Percentiles rank a stretch among this genome's conserved stretches.
Evolutionary conservation across 2,888 invertebrate species (phyloP).

Genomic region (Synanthedon myopaeformis): DNA sequence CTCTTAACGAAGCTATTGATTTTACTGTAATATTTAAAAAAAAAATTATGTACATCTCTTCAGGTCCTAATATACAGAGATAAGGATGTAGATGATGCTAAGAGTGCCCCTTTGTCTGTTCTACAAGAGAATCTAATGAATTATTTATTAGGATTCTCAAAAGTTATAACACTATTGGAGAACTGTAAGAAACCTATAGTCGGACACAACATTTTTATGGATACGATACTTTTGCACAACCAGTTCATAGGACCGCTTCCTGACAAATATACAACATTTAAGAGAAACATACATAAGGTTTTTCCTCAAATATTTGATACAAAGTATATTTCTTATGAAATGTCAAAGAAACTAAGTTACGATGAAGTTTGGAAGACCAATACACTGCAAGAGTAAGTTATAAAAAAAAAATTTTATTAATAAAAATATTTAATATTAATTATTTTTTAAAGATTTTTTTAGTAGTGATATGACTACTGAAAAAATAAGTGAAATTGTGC

Average conservation of each 20-base stretch:
- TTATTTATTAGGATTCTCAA: conserved; percentile 74
- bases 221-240: conserved; percentile 76
- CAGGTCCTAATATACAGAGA: conserved; percentile 54
- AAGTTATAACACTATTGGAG: conserved; percentile 72
- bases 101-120: conserved; percentile 32
- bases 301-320: conserved; percentile 82
- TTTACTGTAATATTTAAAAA: conserved; percentile 4
- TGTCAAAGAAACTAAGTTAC: conserved; percentile 50
- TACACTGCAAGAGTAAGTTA: conserved; percentile 57
- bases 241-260: conserved; percentile 80
- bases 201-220: conserved; percentile 81
- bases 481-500: too few relatives aligned
- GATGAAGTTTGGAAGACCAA: conserved; percentile 66
- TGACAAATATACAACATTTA: conserved; percentile 73
- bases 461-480: too few relatives aligned
- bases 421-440: too few relatives aligned
- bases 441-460: too few relatives aligned
- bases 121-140: conserved; percentile 63
- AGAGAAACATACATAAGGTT: conserved; percentile 67
- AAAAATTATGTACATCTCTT: conserved; percentile 14
- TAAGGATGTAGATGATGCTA: conserved; percentile 48
- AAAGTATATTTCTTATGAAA: conserved; percentile 74
- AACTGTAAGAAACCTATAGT: conserved; percentile 76
- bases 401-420: too few relatives aligned
- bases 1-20: neutral